phyloP scores from a whole-genome alignment of 64 coral and sea anemone genomes.

The Stichodactyla helianthus region DNA sequence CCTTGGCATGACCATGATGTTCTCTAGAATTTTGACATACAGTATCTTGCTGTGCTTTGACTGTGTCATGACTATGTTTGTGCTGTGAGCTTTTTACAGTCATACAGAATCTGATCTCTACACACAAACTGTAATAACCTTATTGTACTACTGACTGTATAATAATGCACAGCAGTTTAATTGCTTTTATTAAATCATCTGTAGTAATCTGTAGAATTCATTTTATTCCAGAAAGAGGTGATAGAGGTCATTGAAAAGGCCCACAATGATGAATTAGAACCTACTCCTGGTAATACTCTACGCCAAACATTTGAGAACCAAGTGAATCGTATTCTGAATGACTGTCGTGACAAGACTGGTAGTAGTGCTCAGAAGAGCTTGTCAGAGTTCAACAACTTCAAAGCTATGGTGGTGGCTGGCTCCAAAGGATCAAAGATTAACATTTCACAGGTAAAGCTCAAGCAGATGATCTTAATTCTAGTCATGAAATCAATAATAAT shows the following conservation, averaged over 20 bases:
- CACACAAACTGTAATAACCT: too few relatives aligned
- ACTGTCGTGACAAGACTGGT: constrained; percentile 99
- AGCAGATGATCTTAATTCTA: too few relatives aligned
- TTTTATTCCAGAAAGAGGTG: constrained; percentile 76
- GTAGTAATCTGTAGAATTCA: background rate
- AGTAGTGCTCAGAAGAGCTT: constrained; percentile 99
- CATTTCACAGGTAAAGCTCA: constrained; percentile 83
- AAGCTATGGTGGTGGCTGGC: constrained; percentile 98
- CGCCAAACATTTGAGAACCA: constrained; percentile 99
- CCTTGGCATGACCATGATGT: too few relatives aligned
- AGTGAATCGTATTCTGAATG: constrained; percentile 97
- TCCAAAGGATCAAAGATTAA: constrained; percentile 99
- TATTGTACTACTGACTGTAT: too few relatives aligned
- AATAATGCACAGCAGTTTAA: too few relatives aligned
- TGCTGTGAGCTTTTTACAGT: too few relatives aligned
- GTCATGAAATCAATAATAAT: background rate
- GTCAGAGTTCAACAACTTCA: constrained; percentile 99
- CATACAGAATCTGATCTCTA: too few relatives aligned
- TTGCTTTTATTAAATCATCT: background rate
- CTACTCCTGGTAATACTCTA: constrained; percentile 94
- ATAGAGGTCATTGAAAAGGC: constrained; percentile 99
- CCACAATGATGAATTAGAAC: constrained; percentile 89
- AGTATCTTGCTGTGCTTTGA: too few relatives aligned
- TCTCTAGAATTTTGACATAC: too few relatives aligned
- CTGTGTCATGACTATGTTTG: too few relatives aligned